A percentile compares a stretch with the other conserved stretches of the same genome.
Conservation (phyloP, 2,797 vertebrate species). For the Petrocephalus sullivani region DNA sequence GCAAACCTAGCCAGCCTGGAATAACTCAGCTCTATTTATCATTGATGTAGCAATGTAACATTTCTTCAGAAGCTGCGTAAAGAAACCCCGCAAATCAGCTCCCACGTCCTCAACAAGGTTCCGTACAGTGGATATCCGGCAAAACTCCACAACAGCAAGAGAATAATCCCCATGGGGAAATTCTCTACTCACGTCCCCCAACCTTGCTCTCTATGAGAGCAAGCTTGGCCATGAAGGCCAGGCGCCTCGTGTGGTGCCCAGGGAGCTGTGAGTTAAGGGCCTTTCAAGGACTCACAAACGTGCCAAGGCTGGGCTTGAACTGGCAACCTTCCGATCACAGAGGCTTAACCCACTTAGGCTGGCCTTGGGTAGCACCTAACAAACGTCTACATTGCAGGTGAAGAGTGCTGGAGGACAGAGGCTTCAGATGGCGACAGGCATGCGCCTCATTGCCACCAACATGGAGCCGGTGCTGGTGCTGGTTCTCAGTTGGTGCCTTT, state of each 20-base stretch:
- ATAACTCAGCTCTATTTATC: not conserved
- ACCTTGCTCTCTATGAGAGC: no score
- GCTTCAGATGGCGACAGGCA: not conserved
- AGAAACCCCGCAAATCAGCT: not conserved
- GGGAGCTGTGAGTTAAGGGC: no score
- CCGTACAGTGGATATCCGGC: not conserved
- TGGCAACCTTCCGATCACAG: no score
- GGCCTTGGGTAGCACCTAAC: not conserved
- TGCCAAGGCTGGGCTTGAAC: no score
- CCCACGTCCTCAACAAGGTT: not conserved
- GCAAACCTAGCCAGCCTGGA: not conserved
- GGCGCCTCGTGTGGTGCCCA: no score
- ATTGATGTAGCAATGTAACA: not conserved
- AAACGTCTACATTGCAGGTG: not conserved
- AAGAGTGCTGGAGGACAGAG: not conserved
- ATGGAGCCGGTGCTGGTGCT: not conserved
- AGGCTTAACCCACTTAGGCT: no score
- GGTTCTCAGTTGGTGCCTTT: not conserved
- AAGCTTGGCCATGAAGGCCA: no score
- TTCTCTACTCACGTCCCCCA: no score
- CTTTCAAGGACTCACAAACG: no score
- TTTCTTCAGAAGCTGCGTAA: conserved; percentile 1
- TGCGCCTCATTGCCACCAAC: not conserved
- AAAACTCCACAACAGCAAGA: not conserved
- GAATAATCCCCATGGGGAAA: not conserved